Conservation (phyloP, 2,797 vertebrate species). For the Chelon auratus region DNA sequence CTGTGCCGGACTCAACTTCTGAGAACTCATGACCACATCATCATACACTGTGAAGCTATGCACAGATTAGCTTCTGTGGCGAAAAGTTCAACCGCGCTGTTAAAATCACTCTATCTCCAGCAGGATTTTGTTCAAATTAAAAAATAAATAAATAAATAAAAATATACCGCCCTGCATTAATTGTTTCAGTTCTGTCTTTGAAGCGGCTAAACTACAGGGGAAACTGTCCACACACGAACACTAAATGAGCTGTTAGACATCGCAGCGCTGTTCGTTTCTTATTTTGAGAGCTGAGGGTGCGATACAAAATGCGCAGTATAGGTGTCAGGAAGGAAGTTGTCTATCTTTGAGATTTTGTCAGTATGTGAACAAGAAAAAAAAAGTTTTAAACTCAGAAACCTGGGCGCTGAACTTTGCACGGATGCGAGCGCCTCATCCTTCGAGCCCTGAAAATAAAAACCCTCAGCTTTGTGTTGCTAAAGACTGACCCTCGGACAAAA, state of each 20-base stretch:
- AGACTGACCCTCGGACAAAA: conserved; percentile 60
- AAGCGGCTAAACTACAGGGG: conserved; percentile 33
- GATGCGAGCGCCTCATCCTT: conserved; percentile 25
- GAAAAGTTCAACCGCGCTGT: conserved; percentile 32
- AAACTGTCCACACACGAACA: conserved; percentile 54
- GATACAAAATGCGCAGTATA: conserved; percentile 49
- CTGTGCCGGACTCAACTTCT: conserved; percentile 4
- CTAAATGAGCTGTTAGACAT: conserved; percentile 73
- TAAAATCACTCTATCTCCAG: conserved; percentile 37
- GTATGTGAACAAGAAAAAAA: conserved; percentile 31
- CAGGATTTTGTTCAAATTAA: conserved; percentile 19
- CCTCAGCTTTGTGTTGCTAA: conserved; percentile 51
- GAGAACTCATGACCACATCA: conserved; percentile 33
- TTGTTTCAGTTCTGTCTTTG: conserved; percentile 31
- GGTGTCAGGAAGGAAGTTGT: conserved; percentile 58
- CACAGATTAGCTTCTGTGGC: conserved; percentile 28
- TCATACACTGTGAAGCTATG: conserved; percentile 15
- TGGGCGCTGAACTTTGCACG: conserved; percentile 29
- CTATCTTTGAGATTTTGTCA: conserved; percentile 65
- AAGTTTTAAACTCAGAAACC: conserved; percentile 50
- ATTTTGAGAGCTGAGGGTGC: conserved; percentile 27
- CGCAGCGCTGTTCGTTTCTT: conserved; percentile 57
- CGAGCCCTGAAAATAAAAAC: conserved; percentile 54
- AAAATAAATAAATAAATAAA: not conserved
- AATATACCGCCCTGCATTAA: conserved; percentile 6